phyloP scores from a whole-genome alignment of 2,797 vertebrate genomes.

The Anolis apletophallus region DNA sequence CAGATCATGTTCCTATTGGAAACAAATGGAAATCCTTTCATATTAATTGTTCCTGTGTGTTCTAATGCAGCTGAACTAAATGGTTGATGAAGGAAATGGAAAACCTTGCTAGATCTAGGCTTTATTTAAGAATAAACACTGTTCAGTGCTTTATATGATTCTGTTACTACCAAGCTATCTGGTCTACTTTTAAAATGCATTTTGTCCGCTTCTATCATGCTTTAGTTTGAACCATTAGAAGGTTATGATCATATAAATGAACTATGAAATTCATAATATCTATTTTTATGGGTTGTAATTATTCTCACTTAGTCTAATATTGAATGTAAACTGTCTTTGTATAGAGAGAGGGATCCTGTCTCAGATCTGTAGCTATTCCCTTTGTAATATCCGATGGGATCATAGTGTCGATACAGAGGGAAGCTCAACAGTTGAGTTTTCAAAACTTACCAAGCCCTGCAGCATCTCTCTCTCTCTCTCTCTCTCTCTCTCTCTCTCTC shows the following conservation, averaged over 20 bases:
- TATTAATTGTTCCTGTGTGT: not conserved
- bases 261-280: not conserved
- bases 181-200: not conserved
- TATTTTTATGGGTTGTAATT: not conserved
- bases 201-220: not conserved
- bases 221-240: not conserved
- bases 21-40: not conserved
- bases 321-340: not conserved
- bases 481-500: too few species aligned
- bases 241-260: not conserved
- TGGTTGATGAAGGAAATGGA: not conserved
- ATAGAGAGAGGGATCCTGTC: too few species aligned
- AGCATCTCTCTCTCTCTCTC: too few species aligned
- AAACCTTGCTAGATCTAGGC: not conserved
- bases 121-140: not conserved
- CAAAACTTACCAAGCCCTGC: too few species aligned
- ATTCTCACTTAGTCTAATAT: slow-evolving; percentile 1
- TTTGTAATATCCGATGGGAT: too few species aligned
- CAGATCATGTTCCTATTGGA: not conserved
- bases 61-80: not conserved
- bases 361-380: too few species aligned
- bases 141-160: not conserved
- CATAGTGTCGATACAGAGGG: too few species aligned
- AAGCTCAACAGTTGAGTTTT: too few species aligned
- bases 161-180: not conserved